A percentile compares a stretch with the other conserved stretches of the same genome.
phyloP scores from a whole-genome alignment of 2,888 invertebrate species.

The Amblyjoppa fuscipennis region DNA sequence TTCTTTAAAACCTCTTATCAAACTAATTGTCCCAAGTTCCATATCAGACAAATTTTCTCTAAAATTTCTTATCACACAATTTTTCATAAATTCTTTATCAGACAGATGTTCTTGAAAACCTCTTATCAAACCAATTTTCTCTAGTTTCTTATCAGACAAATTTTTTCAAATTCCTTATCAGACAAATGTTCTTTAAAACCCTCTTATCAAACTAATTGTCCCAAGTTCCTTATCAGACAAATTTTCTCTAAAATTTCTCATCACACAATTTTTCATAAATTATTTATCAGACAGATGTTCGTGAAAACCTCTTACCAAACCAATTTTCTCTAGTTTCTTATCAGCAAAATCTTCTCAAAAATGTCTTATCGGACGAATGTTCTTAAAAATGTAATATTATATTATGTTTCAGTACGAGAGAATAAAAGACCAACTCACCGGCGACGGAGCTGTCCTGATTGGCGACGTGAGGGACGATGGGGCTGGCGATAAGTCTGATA shows the following conservation, averaged over 20 bases:
- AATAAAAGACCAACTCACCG: constrained; percentile 85
- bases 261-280: no score
- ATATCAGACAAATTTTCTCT: no score
- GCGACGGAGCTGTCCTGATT: constrained; percentile 88
- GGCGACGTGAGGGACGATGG: constrained; percentile 90
- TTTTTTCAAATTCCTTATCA: neutral
- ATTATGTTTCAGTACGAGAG: constrained; percentile 43
- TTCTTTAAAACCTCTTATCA: neutral
- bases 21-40: neutral
- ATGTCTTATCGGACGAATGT: neutral
- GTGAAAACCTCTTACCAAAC: no score
- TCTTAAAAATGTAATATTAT: neutral
- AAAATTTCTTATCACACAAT: no score
- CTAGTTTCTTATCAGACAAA: neutral
- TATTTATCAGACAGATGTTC: neutral
- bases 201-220: neutral
- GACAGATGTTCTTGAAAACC: no score
- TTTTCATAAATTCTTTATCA: no score
- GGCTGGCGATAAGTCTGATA: constrained; percentile 88
- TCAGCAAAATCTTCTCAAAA: no score
- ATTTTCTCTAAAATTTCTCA: no score
- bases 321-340: neutral
- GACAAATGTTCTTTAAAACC: neutral
- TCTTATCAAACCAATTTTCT: neutral
- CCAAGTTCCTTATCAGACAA: neutral